Evolutionary conservation across 2,113 vertebrate species (phyloP).

Genomic region (Hemibagrus wyckioides): DNA sequence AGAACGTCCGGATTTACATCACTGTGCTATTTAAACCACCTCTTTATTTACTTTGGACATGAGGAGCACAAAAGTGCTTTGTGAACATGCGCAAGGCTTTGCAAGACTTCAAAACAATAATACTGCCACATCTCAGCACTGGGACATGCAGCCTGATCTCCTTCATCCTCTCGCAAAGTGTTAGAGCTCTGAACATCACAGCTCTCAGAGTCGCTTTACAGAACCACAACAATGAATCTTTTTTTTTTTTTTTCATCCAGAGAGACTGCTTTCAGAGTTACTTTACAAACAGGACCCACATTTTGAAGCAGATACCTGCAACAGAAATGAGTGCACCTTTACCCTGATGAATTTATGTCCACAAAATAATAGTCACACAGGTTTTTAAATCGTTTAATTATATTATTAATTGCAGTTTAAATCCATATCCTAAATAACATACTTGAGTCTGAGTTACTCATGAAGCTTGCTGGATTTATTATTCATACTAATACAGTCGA

Average conservation of each 20-base stretch:
- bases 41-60: conserved; percentile 53
- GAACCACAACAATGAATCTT: background rate
- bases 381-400: background rate
- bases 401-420: background rate
- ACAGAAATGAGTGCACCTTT: background rate
- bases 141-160: conserved; percentile 51
- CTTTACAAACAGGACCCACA: background rate
- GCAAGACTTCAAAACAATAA: conserved; percentile 13
- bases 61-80: conserved; percentile 59
- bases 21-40: conserved; percentile 30
- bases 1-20: background rate
- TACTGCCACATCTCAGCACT: conserved; percentile 63
- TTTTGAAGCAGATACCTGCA: background rate
- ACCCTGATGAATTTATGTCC: background rate
- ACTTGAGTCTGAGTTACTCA: background rate
- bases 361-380: background rate
- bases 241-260: background rate
- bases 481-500: background rate
- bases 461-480: background rate
- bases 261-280: background rate
- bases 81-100: conserved; percentile 56
- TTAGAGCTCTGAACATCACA: conserved; percentile 46
- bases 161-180: conserved; percentile 56
- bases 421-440: background rate
- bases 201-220: background rate